phyloP scores from a whole-genome alignment of 2,113 vertebrate genomes.

The Malaclemys terrapin region DNA sequence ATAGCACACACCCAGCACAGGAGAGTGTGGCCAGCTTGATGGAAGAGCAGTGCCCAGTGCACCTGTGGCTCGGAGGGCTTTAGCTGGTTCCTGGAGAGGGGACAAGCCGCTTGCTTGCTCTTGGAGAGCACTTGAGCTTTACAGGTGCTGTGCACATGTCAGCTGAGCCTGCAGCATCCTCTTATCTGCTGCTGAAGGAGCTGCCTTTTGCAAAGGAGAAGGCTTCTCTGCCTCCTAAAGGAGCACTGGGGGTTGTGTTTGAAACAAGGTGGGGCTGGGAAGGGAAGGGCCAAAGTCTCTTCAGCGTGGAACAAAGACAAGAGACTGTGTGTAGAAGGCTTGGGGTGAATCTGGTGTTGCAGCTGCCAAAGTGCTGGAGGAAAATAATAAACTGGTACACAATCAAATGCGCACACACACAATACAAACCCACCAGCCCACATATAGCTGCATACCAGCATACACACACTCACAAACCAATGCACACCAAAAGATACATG shows the following conservation, averaged over 20 bases:
- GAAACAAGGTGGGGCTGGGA: neutral
- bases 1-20: neutral
- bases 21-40: slow-evolving; percentile 11
- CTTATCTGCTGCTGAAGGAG: neutral
- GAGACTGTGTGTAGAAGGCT: neutral
- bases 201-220: neutral
- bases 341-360: neutral
- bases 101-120: neutral
- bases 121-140: neutral
- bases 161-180: neutral
- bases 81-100: slow-evolving; percentile 3
- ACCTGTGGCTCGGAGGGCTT: slow-evolving; percentile 6
- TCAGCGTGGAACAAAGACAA: neutral
- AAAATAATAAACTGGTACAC: neutral
- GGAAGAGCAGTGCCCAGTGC: neutral
- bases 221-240: neutral
- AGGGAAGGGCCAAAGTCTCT: neutral
- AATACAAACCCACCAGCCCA: fast-evolving
- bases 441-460: no score
- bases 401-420: neutral
- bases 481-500: fast-evolving
- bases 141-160: neutral
- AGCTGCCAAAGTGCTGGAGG: neutral
- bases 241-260: neutral
- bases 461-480: no score